phyloP scores from a whole-genome alignment of 1,140 invertebrate species.

The Pararge aegeria region DNA sequence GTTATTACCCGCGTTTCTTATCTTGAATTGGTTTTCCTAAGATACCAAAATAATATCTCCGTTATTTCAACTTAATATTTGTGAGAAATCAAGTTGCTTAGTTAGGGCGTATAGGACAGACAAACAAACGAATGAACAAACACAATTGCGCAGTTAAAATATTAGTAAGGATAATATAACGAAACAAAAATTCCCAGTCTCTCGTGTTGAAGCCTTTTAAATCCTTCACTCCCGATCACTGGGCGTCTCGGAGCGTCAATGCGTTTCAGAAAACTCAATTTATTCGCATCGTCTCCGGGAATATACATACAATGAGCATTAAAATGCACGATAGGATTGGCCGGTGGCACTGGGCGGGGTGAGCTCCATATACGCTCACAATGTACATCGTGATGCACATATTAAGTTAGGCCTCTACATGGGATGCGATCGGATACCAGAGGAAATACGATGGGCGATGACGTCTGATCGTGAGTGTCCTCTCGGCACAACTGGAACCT shows the following conservation, averaged over 20 bases:
- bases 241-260: slow-evolving; percentile 42
- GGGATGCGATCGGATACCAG: slow-evolving; percentile 58
- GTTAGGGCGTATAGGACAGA: too few relatives aligned
- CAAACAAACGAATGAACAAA: too few relatives aligned
- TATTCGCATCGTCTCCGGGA: slow-evolving; percentile 54
- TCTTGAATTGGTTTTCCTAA: too few relatives aligned
- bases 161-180: too few relatives aligned
- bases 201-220: too few relatives aligned
- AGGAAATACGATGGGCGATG: slow-evolving; percentile 64
- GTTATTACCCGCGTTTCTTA: too few relatives aligned
- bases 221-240: slow-evolving; percentile 31
- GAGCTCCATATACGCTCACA: slow-evolving; percentile 59
- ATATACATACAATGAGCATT: slow-evolving; percentile 78
- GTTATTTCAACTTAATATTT: too few relatives aligned
- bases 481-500: too few relatives aligned
- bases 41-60: too few relatives aligned
- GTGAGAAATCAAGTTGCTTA: too few relatives aligned
- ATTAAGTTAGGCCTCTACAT: slow-evolving; percentile 75
- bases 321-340: slow-evolving; percentile 73
- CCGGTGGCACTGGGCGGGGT: slow-evolving; percentile 57
- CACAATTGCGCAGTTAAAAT: too few relatives aligned
- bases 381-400: slow-evolving; percentile 76
- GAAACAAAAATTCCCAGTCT: too few relatives aligned
- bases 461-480: slow-evolving; percentile 66
- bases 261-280: slow-evolving; percentile 62